Evolutionary conservation across 1,140 invertebrate species (phyloP).

Genomic region (Drosophila ohnishii): DNA sequence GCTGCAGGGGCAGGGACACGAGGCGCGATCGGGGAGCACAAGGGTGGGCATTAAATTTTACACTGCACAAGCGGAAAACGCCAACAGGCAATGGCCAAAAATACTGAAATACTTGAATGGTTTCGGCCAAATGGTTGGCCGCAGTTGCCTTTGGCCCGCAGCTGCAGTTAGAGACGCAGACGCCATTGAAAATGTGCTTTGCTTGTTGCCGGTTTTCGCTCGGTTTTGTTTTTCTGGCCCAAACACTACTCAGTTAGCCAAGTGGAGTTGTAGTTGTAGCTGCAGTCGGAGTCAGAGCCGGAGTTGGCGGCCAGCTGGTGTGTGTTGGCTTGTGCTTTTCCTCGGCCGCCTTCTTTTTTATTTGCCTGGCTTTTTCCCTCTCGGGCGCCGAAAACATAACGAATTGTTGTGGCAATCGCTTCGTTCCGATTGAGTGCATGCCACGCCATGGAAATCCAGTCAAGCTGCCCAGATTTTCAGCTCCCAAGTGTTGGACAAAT

Average conservation of each 20-base stretch:
- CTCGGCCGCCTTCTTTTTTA: conserved; percentile 10
- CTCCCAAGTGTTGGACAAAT: conserved; percentile 40
- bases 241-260: conserved; percentile 67
- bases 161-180: conserved; percentile 63
- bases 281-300: conserved; percentile 19
- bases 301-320: conserved; percentile 52
- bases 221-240: conserved; percentile 33
- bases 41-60: conserved; percentile 65
- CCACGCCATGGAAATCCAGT: conserved; percentile 65
- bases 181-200: conserved; percentile 73
- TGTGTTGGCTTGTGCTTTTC: conserved; percentile 49
- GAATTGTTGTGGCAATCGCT: conserved; percentile 81
- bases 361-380: conserved; percentile 27
- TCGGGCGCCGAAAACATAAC: conserved; percentile 78
- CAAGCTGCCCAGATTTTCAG: conserved; percentile 34
- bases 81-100: conserved; percentile 52
- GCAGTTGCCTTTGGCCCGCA: conserved; percentile 71
- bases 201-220: conserved; percentile 40
- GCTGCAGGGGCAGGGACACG: conserved; percentile 8
- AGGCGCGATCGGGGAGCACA: conserved; percentile 6
- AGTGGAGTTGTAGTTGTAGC: conserved; percentile 40
- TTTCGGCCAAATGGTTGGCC: conserved; percentile 67
- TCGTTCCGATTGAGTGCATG: conserved; percentile 79
- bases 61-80: conserved; percentile 38
- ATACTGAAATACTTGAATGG: conserved; percentile 61